Evolutionary conservation across 2,113 vertebrate species (phyloP).

Genomic region (Diphyllodes magnificus): DNA sequence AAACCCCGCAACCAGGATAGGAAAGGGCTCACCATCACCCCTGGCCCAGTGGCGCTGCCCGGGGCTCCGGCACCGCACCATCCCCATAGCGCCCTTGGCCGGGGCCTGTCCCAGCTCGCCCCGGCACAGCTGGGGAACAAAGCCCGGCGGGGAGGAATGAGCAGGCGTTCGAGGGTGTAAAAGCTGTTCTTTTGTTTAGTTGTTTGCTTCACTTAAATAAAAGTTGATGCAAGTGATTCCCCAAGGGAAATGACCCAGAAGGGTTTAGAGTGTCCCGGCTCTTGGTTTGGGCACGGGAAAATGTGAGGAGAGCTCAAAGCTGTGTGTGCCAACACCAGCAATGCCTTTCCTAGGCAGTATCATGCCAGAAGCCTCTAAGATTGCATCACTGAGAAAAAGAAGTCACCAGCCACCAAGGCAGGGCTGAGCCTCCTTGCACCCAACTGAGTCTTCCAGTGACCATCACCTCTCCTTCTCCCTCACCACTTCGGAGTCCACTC

Average conservation of each 20-base stretch:
- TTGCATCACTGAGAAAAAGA: background rate
- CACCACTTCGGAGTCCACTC: background rate
- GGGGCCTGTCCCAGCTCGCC: background rate
- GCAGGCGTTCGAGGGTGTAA: background rate
- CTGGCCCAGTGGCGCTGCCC: background rate
- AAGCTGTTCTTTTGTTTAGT: background rate
- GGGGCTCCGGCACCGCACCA: accelerated
- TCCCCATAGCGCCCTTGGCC: background rate
- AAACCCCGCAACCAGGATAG: background rate
- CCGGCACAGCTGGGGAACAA: background rate
- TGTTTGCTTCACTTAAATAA: background rate
- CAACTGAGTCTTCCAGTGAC: background rate
- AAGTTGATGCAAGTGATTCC: background rate
- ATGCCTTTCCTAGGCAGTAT: background rate
- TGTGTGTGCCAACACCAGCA: background rate
- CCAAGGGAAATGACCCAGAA: background rate
- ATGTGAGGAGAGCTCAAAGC: accelerated
- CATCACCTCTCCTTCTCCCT: background rate
- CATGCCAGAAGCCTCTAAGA: background rate
- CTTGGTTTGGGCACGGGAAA: background rate
- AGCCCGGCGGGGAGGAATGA: background rate
- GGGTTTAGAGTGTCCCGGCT: background rate
- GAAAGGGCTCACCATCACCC: background rate
- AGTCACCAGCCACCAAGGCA: background rate
- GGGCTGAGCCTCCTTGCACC: background rate